Evolutionary conservation across 2,888 invertebrate genomes (phyloP).

Genomic region (Campaea margaritaria): DNA sequence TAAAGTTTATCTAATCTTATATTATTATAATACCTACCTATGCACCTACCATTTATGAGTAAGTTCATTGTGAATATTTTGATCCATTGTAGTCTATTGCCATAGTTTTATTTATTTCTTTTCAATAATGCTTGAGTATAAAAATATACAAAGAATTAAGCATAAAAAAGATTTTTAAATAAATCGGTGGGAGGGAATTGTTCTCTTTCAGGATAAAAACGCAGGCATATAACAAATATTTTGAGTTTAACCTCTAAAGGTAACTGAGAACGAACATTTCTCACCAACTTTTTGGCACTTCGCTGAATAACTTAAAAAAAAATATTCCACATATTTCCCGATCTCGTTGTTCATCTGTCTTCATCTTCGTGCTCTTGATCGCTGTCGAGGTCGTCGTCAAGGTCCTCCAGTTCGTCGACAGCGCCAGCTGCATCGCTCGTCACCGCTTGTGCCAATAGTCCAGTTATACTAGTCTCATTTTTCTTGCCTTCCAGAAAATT

Average conservation of each 20-base stretch:
- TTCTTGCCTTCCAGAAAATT: conserved; percentile 70
- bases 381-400: conserved; percentile 52
- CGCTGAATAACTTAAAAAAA: conserved; percentile 45
- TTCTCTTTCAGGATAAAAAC: conserved; percentile 21
- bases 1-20: too few relatives aligned
- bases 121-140: too few relatives aligned
- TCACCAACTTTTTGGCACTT: conserved; percentile 63
- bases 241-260: conserved; percentile 11
- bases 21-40: too few relatives aligned
- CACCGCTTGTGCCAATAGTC: conserved; percentile 71
- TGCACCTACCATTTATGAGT: too few relatives aligned
- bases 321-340: conserved; percentile 7
- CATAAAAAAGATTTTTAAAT: conserved; percentile 3
- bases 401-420: conserved; percentile 61
- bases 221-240: conserved; percentile 16
- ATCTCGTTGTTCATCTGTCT: conserved; percentile 54
- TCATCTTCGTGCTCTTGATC: conserved; percentile 54
- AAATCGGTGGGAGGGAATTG: conserved; percentile 30
- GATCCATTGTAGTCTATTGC: too few relatives aligned
- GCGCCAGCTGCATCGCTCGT: conserved; percentile 65
- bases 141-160: neutral
- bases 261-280: conserved; percentile 37
- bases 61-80: too few relatives aligned
- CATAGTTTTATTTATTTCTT: too few relatives aligned
- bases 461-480: conserved; percentile 73